These are phyloP conservation scores for Podarcis cretensis DNA, from an alignment of 2,113 vertebrate genomes.

Conservation along the genomic window DNA sequence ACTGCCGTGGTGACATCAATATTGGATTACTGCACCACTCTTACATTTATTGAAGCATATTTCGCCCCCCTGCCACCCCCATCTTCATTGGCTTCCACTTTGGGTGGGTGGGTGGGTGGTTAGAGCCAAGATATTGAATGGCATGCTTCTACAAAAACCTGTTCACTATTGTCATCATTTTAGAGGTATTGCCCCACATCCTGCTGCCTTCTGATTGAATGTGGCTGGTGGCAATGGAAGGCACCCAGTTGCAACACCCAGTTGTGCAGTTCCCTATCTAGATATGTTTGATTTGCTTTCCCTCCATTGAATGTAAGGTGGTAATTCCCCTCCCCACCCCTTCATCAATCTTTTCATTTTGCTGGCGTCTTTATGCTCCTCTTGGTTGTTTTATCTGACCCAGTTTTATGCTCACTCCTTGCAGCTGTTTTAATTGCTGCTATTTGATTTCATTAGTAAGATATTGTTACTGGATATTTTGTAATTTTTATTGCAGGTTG, in stretches of 20 bases:
- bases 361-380: background rate
- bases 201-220: background rate
- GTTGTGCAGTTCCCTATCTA: background rate
- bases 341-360: background rate
- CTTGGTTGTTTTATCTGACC: background rate
- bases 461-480: background rate
- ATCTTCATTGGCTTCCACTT: no score
- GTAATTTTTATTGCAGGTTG: background rate
- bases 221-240: background rate
- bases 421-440: background rate
- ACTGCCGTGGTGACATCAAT: background rate
- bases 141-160: no score
- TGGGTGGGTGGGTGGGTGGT: no score
- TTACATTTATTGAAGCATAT: background rate
- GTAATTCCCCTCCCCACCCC: background rate
- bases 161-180: background rate
- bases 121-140: background rate
- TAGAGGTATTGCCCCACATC: background rate
- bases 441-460: background rate
- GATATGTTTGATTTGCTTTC: background rate
- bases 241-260: background rate
- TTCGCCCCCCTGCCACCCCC: background rate
- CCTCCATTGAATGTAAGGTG: background rate
- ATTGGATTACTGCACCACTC: background rate
- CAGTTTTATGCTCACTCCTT: background rate